These are phyloP conservation scores for Rhodinocichla rosea DNA, from an alignment of 2,113 vertebrate genomes.

Conservation along the genomic window DNA sequence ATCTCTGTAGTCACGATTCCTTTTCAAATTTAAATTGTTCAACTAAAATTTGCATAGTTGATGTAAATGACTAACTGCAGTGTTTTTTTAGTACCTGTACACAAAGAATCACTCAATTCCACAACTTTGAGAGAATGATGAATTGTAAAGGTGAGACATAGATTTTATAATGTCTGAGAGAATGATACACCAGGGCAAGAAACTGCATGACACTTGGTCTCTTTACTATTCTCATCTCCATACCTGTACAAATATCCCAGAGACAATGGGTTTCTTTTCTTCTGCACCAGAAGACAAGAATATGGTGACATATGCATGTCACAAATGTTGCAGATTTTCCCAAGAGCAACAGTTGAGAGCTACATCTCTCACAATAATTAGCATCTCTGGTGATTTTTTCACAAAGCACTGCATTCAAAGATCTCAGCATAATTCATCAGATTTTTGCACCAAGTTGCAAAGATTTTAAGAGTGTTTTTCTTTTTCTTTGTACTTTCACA, in stretches of 20 bases:
- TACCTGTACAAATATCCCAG: neutral
- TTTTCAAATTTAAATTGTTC: slow-evolving; percentile 24
- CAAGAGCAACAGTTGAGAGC: neutral
- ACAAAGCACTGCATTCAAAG: neutral
- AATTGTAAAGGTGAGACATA: neutral
- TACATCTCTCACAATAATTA: neutral
- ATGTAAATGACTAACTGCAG: neutral
- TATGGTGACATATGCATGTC: neutral
- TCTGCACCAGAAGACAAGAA: neutral
- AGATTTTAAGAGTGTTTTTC: neutral
- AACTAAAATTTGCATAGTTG: neutral
- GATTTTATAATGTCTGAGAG: neutral
- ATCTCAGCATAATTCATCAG: neutral
- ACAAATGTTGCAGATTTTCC: neutral
- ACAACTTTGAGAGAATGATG: neutral
- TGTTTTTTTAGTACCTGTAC: neutral
- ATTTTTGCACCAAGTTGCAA: neutral
- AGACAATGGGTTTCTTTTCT: neutral
- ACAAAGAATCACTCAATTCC: neutral
- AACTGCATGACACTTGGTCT: neutral
- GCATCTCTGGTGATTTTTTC: neutral
- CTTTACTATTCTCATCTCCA: neutral
- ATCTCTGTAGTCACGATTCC: neutral
- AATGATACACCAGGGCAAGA: neutral
- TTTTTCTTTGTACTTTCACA: neutral